phyloP scores from a whole-genome alignment of 2,797 vertebrate genomes.

The Poeciliopsis turneri region DNA sequence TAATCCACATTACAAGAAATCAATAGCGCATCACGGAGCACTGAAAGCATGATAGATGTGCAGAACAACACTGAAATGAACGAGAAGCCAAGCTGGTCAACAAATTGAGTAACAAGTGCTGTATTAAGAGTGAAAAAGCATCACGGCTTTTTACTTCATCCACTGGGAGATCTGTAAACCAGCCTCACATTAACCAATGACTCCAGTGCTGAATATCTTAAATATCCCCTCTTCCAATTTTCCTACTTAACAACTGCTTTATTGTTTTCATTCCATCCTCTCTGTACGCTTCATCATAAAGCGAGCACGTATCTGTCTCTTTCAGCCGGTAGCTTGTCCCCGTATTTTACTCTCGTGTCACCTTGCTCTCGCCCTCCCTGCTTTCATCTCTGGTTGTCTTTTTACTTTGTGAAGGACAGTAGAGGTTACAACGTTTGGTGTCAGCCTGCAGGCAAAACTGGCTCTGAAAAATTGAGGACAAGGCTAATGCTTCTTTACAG shows the following conservation, averaged over 20 bases:
- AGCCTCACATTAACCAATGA: constrained; percentile 50
- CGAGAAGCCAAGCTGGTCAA: background rate
- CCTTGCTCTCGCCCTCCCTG: constrained; percentile 7
- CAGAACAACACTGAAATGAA: background rate
- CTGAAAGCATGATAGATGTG: constrained; percentile 5
- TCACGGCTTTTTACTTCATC: constrained; percentile 39
- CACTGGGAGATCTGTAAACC: constrained; percentile 26
- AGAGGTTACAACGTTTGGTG: constrained; percentile 39
- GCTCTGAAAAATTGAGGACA: constrained; percentile 20
- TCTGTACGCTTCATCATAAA: background rate
- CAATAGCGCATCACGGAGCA: background rate
- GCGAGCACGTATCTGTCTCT: constrained; percentile 18
- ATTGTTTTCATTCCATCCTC: background rate
- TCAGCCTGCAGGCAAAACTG: constrained; percentile 42
- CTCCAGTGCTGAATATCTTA: constrained; percentile 53
- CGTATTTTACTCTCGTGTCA: constrained; percentile 13
- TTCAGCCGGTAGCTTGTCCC: constrained; percentile 11
- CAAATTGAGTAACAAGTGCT: background rate
- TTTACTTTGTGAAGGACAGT: constrained; percentile 43
- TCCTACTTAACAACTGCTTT: constrained; percentile 19
- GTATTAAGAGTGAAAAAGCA: background rate
- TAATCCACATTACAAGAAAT: constrained; percentile 2
- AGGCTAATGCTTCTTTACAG: constrained; percentile 12
- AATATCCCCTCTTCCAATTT: constrained; percentile 26
- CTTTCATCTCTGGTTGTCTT: background rate